Base-by-base conservation (phyloP, 2,888 invertebrate genomes). In the Standfussiana lucernea region DNA sequence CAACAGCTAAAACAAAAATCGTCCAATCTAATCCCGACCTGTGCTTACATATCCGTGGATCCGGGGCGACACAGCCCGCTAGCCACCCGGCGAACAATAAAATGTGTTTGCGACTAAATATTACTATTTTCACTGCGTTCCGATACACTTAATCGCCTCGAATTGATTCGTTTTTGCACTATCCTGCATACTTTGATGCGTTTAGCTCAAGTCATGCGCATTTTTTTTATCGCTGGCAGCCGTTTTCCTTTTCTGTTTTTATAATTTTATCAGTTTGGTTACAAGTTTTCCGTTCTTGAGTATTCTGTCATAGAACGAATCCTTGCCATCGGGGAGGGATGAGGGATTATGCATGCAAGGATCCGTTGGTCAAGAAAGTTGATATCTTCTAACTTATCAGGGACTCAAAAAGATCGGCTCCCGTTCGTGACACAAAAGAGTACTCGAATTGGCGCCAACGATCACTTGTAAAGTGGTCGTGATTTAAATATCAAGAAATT, bases 11-110 rank as follows among this genome's bases (percentile, higher is more conserved):
- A 66, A 75, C 62, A 75, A 82, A 75, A 83, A 21, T 69, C 42
- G 50, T 50, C 11, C 42, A 15, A 15, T 67, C 79, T 88, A 91
- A 89, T 93, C 87, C 93, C 78, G 79, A 91, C 91, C 95, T 95
- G 95, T 89, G 76, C 80, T 71, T 78, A 75, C 74, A 86, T 89
- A 89, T 88, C 89, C 90, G 87, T 88, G 89, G 89, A 91, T 90
- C 90, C 92, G 92, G 88, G 82, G 80, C 87, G 94, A 94, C 92
- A 93, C 94, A 93, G 90, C 84, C 89, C 91, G 93, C 90, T 93
- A 92, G 88, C 89, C 93, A 93, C 90, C 90, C 89, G 89, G 89
- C 91, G 92, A 92, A 93, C 94, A 94, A 92, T 89, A 93, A 91
- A 91, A 93, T 86, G 90, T 89, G 86, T 89, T 89, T 85, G 82